phyloP scores from a whole-genome alignment of 1,140 invertebrate genomes.

The Hylyphantes graminicola region DNA sequence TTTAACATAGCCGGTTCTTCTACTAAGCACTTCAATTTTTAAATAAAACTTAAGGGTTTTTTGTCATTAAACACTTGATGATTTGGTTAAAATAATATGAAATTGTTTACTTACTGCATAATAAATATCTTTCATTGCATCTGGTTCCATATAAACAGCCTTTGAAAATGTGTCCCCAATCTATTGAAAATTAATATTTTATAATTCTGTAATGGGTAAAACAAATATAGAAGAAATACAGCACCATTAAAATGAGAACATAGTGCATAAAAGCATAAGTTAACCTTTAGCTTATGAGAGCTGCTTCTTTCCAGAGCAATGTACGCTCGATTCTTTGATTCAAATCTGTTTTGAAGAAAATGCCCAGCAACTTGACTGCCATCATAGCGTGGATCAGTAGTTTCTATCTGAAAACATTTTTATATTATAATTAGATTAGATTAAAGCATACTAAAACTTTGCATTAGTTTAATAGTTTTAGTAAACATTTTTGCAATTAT shows the following conservation, averaged over 20 bases:
- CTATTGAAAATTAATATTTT: conserved; percentile 1
- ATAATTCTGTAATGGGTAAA: not conserved
- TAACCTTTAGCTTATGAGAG: conserved; percentile 28
- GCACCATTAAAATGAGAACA: not conserved
- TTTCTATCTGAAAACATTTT: conserved; percentile 28
- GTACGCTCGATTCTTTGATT: conserved; percentile 22
- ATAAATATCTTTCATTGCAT: conserved; percentile 26
- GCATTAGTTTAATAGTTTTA: too few species aligned
- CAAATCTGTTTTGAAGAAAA: conserved; percentile 22
- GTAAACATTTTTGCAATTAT: too few species aligned
- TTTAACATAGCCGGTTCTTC: too few species aligned
- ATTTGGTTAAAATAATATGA: not conserved
- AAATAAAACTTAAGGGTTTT: too few species aligned
- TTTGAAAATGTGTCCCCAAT: conserved; percentile 30
- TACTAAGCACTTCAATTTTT: too few species aligned
- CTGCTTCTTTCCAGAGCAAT: conserved; percentile 45
- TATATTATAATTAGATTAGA: too few species aligned
- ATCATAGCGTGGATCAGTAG: conserved; percentile 3
- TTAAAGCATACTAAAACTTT: too few species aligned
- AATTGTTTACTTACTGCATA: conserved; percentile 15
- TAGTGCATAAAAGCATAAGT: not conserved
- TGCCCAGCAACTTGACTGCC: conserved; percentile 13
- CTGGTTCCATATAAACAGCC: conserved; percentile 21
- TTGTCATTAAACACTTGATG: too few species aligned
- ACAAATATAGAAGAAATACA: too few species aligned